Conservation (phyloP, 2,888 invertebrate species). For the Lasioglossum calceatum region DNA sequence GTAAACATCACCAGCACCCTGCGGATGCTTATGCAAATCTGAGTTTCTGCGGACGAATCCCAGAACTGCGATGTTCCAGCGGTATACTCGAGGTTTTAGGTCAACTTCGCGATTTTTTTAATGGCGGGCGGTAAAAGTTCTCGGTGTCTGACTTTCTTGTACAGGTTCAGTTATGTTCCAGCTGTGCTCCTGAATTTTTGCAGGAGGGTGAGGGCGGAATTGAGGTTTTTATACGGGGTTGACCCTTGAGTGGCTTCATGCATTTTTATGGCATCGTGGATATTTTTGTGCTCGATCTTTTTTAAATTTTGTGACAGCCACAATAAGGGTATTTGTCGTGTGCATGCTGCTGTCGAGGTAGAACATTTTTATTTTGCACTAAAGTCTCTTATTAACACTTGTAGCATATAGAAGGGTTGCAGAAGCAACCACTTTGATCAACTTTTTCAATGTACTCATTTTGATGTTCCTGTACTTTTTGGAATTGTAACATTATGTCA, state of each 20-base stretch:
- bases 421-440: no score
- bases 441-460: no score
- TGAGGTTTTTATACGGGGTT: not conserved
- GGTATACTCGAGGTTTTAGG: not conserved
- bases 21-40: constrained; percentile 8
- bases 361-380: no score
- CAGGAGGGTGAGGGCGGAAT: fast-evolving
- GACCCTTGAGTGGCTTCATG: not conserved
- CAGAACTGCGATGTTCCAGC: not conserved
- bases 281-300: not conserved
- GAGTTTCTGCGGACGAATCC: not conserved
- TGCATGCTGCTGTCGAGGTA: no score
- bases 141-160: not conserved
- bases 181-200: not conserved
- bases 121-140: not conserved
- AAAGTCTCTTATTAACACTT: no score
- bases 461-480: no score
- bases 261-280: not conserved
- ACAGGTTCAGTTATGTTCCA: not conserved
- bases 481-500: no score
- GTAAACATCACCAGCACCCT: not conserved
- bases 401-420: no score
- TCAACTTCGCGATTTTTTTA: constrained; percentile 1
- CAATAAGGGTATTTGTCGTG: no score
- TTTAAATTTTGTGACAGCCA: no score